Evolutionary conservation across 1,140 invertebrate species (phyloP).

Genomic region (Chironomus tepperi): DNA sequence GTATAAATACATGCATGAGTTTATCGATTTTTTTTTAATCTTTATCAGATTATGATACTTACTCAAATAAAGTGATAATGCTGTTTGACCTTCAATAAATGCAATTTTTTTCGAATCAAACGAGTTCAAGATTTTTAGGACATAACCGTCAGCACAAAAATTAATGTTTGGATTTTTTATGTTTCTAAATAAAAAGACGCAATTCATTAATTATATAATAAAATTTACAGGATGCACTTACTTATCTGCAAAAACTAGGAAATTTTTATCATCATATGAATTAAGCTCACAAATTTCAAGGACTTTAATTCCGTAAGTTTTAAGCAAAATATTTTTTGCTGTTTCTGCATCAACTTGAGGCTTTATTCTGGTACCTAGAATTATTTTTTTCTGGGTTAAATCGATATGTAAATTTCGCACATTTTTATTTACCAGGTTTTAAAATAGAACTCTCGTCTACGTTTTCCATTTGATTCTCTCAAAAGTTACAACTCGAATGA

Average conservation of each 20-base stretch:
- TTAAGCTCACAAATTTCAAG: conserved; percentile 57
- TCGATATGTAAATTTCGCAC: neutral
- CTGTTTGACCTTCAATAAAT: conserved; percentile 61
- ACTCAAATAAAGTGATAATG: conserved; percentile 57
- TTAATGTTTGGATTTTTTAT: conserved; percentile 50
- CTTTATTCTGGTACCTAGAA: conserved; percentile 9
- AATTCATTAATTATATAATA: neutral
- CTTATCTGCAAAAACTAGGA: conserved; percentile 40
- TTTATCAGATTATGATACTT: conserved; percentile 32
- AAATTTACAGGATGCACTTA: conserved; percentile 11
- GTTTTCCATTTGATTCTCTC: neutral
- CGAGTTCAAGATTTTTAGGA: conserved; percentile 73
- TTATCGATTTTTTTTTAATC: conserved; percentile 5
- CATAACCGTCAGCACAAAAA: conserved; percentile 54
- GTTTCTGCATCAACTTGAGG: neutral
- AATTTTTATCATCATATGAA: conserved; percentile 79
- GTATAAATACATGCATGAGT: conserved; percentile 20
- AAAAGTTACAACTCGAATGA: neutral
- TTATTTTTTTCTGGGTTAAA: neutral
- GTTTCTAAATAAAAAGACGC: conserved; percentile 33
- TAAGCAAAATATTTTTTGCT: neutral
- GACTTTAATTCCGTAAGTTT: conserved; percentile 58
- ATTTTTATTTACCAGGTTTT: neutral
- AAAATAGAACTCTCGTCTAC: conserved; percentile 13
- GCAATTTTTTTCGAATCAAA: conserved; percentile 60